phyloP scores from a whole-genome alignment of 2,888 invertebrate genomes.

The Philhelius pedissequus region DNA sequence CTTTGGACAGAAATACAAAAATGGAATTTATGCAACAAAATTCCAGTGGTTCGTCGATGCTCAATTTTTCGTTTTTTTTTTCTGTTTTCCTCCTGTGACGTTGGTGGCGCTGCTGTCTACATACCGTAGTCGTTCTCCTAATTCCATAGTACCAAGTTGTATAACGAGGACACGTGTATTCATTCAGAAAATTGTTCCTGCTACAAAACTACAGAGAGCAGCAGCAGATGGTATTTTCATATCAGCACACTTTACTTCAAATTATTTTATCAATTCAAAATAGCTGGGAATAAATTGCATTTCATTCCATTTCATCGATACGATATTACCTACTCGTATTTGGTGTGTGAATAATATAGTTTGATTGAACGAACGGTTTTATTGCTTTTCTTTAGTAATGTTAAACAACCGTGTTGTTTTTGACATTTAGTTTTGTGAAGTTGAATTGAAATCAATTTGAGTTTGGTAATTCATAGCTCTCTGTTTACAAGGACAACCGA shows the following conservation, averaged over 20 bases:
- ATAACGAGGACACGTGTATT: conserved; percentile 50
- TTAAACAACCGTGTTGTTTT: background rate
- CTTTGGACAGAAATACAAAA: background rate
- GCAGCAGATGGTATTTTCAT: conserved; percentile 44
- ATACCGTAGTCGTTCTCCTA: background rate
- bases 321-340: too few relatives aligned
- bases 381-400: background rate
- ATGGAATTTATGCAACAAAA: conserved; percentile 38
- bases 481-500: conserved; percentile 3
- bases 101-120: background rate
- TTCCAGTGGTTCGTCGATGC: conserved; percentile 4
- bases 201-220: background rate
- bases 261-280: conserved; percentile 62
- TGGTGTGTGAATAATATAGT: background rate
- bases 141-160: background rate
- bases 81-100: background rate
- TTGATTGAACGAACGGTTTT: background rate
- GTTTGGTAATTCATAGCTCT: conserved; percentile 29
- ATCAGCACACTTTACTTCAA: conserved; percentile 49
- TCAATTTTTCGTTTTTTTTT: background rate
- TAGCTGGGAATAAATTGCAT: conserved; percentile 23
- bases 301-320: conserved; percentile 11
- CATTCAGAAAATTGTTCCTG: conserved; percentile 47
- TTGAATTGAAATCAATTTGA: conserved; percentile 30
- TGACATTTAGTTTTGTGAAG: background rate